Conservation (phyloP, 2,888 invertebrate genomes). For the Lingula anatina region DNA sequence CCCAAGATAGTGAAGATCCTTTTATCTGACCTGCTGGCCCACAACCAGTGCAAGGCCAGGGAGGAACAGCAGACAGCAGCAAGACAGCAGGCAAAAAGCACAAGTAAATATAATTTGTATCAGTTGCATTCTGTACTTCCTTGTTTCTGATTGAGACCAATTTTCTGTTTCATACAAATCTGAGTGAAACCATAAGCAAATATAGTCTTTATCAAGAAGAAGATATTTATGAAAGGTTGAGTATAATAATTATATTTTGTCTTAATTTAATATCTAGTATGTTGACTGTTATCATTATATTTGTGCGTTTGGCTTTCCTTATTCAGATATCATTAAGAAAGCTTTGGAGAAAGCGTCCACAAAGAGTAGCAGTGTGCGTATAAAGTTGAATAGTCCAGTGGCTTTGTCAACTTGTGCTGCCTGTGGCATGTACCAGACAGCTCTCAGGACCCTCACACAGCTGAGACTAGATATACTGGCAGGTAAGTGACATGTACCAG, state of each 20-base stretch:
- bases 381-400: constrained; percentile 76
- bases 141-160: no score
- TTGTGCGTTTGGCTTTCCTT: not conserved
- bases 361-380: constrained; percentile 52
- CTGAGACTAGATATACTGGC: constrained; percentile 87
- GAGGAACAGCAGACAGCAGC: constrained; percentile 7
- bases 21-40: constrained; percentile 48
- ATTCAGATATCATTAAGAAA: constrained; percentile 49
- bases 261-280: not conserved
- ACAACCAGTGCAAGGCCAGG: constrained; percentile 19
- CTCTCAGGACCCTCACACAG: constrained; percentile 82
- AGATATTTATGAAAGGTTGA: no score
- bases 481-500: constrained; percentile 62
- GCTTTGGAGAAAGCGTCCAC: constrained; percentile 49
- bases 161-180: no score
- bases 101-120: constrained; percentile 17
- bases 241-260: no score
- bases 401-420: constrained; percentile 77
- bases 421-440: constrained; percentile 87
- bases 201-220: no score
- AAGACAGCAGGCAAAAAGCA: no score
- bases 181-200: no score
- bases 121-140: no score
- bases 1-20: constrained; percentile 52
- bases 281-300: not conserved